Evolutionary conservation across 2,888 invertebrate genomes (phyloP), one percentile per base, ranked within the genome.

Genomic region (Siphlonurus alternatus): DNA sequence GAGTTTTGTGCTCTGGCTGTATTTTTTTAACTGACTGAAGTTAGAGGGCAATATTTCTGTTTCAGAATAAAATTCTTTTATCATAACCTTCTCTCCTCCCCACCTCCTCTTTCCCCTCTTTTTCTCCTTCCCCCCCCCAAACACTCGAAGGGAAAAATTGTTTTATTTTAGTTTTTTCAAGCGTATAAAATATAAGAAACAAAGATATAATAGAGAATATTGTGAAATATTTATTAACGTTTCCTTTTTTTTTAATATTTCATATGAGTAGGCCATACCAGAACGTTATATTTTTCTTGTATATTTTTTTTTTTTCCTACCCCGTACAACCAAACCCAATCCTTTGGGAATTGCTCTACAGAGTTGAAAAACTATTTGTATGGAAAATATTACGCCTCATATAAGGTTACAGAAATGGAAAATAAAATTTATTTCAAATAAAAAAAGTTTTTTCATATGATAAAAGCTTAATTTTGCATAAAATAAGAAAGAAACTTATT

Each of bases 281-380:
- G 15, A 38, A 38, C 38, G 38, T 38, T 38, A 38, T 38, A 38
- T 38, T 38, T 38, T 10, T 38, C 38, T 5, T 38, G 38, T 38
- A 38, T 38, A 38, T 38, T 10, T 38, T 10, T 38, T 38, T 38
- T 38, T 15, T 15, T 15, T 15, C 15, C 38, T 38, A 15, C 38
- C 15, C 38, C 15, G 38, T 38, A 38, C 15, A 38, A 38, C 38
- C 38, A 38, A 38, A 38, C 38, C 15, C 38, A 38, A 56, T 56
- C 56, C 56, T 56, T 10, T n/a, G 56, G 56, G 56, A 56, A 56
- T 10, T 22, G 56, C n/a, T 20, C 7, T n/a, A 20, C n/a, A n/a
- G 56, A 56, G 56, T 56, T 56, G 56, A 56, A 56, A 56, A 56
- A 56, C 56, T 56, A 56, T 56, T 56, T 56, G 56, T 56, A 56